Conservation (phyloP, 2,888 invertebrate genomes). For the Elysia crispata region DNA sequence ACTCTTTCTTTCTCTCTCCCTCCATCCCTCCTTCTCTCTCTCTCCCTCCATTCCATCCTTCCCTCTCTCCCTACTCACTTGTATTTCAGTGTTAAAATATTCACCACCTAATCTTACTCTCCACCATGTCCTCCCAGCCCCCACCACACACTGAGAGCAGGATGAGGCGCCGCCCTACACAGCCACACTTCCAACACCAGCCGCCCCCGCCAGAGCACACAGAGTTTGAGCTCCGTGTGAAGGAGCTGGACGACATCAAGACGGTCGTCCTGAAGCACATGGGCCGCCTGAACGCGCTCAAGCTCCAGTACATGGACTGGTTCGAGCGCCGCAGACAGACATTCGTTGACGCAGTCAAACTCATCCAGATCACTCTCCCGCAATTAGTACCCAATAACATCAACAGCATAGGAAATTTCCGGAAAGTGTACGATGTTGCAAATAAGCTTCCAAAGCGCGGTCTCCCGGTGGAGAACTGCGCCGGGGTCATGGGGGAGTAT, state of each 20-base stretch:
- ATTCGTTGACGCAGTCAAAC: slow-evolving; percentile 68
- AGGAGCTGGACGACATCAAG: slow-evolving; percentile 70
- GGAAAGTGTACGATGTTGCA: slow-evolving; percentile 57
- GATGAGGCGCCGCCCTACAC: too few relatives aligned
- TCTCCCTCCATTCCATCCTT: too few relatives aligned
- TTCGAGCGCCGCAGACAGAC: slow-evolving; percentile 64
- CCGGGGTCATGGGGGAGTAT: slow-evolving; percentile 64
- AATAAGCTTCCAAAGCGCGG: slow-evolving; percentile 61
- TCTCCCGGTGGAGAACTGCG: slow-evolving; percentile 58
- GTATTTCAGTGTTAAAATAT: too few relatives aligned
- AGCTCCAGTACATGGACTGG: slow-evolving; percentile 70
- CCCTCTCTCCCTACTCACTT: too few relatives aligned
- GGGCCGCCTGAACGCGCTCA: slow-evolving; percentile 61
- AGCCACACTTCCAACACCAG: neutral
- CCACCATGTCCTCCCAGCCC: too few relatives aligned
- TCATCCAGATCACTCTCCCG: slow-evolving; percentile 54
- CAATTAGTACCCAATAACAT: slow-evolving; percentile 50
- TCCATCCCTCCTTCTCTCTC: too few relatives aligned
- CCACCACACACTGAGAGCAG: too few relatives aligned
- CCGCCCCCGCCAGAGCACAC: slow-evolving; percentile 4
- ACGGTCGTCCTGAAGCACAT: slow-evolving; percentile 61
- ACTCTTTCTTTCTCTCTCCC: too few relatives aligned
- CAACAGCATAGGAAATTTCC: slow-evolving; percentile 44
- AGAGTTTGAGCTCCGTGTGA: slow-evolving; percentile 64
- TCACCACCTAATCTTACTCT: too few relatives aligned